Evolutionary conservation across 2,797 vertebrate genomes (phyloP).

Genomic region (Sebastes matsubarae): DNA sequence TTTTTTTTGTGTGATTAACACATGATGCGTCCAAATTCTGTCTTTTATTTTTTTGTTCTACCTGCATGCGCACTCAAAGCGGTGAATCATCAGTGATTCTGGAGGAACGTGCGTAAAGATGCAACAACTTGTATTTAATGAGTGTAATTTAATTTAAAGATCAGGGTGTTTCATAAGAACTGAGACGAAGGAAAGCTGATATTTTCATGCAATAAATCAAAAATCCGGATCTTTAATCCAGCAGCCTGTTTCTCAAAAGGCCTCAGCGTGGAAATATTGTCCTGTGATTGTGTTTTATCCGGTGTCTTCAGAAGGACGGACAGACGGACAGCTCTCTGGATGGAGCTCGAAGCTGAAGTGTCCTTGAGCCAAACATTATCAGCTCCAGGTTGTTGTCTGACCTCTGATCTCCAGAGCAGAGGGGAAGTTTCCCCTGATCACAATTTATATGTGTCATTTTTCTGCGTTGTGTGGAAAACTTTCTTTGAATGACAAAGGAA

Average conservation of each 20-base stretch:
- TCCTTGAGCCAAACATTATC: conserved; percentile 3
- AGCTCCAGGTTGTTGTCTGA: neutral
- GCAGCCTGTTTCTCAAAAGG: neutral
- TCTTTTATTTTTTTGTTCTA: neutral
- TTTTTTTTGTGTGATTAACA: neutral
- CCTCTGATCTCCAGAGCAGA: neutral
- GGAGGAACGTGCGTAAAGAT: neutral
- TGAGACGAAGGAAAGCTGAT: neutral
- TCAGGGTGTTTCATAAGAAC: neutral
- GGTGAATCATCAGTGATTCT: neutral
- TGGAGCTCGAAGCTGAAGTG: neutral
- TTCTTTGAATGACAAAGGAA: neutral
- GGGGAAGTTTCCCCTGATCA: neutral
- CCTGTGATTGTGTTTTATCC: neutral
- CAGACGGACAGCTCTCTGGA: neutral
- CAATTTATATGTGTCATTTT: no score
- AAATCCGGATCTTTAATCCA: neutral
- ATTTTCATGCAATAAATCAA: neutral
- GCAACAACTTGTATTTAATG: neutral
- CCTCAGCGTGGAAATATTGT: neutral
- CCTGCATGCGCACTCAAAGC: neutral
- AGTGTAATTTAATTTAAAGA: neutral
- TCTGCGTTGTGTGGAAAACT: neutral
- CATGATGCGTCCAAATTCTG: neutral
- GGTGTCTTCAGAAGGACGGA: neutral